phyloP scores from a whole-genome alignment of 1,140 invertebrate species.

The Aphelinus atriplicis region DNA sequence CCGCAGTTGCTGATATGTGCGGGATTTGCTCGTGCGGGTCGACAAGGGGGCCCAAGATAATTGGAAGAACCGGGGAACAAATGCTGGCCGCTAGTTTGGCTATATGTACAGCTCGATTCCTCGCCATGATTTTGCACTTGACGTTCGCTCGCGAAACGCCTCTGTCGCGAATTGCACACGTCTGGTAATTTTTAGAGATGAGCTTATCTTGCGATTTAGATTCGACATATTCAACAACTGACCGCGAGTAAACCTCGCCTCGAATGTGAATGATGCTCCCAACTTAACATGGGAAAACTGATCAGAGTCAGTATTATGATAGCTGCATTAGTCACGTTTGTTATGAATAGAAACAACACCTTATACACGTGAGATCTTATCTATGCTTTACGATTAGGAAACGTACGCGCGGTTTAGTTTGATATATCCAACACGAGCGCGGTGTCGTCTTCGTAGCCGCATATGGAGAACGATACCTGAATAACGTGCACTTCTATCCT shows the following conservation, averaged over 20 bases:
- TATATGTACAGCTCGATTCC: too few species aligned
- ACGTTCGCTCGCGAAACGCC: too few species aligned
- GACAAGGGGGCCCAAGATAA: constrained; percentile 9
- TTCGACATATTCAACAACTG: too few species aligned
- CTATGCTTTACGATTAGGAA: constrained; percentile 37
- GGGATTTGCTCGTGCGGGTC: constrained; percentile 18
- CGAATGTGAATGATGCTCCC: not conserved
- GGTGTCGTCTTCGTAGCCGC: constrained; percentile 35
- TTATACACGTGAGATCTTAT: constrained; percentile 18
- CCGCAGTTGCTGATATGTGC: not conserved
- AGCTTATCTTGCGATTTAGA: too few species aligned
- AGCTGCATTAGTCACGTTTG: constrained; percentile 1
- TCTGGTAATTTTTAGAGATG: too few species aligned
- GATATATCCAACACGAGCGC: constrained; percentile 26
- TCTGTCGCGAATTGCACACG: too few species aligned
- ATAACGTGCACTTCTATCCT: constrained; percentile 30
- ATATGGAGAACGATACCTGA: constrained; percentile 31
- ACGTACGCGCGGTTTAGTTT: constrained; percentile 27
- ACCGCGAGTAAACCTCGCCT: too few species aligned
- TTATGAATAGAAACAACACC: constrained; percentile 18
- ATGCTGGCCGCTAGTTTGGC: too few species aligned
- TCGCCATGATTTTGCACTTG: too few species aligned
- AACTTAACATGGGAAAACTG: not conserved
- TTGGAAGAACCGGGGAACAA: constrained; percentile 6
- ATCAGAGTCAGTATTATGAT: not conserved